Conservation (phyloP, 1,140 invertebrate species). For the Scaptomyza pallida region DNA sequence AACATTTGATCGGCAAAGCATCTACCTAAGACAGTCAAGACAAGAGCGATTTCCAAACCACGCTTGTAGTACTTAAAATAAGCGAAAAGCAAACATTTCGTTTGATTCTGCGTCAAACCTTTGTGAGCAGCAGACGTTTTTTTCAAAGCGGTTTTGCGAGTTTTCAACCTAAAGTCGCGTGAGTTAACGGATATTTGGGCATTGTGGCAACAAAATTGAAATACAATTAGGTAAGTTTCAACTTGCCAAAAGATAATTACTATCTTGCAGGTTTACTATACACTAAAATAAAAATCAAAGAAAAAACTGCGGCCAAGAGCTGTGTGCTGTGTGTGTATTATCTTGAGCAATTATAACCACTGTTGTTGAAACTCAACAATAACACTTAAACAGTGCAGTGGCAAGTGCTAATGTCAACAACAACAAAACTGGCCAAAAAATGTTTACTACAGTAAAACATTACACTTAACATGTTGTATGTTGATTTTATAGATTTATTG, state of each 20-base stretch:
- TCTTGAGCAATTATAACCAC: constrained; percentile 70
- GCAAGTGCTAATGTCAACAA: constrained; percentile 52
- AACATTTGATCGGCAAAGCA: not conserved
- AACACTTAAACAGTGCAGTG: constrained; percentile 31
- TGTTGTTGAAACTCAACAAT: constrained; percentile 55
- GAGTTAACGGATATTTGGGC: constrained; percentile 20
- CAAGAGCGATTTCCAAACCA: constrained; percentile 11
- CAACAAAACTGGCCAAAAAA: constrained; percentile 39
- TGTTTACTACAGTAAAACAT: constrained; percentile 7
- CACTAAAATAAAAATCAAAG: not conserved
- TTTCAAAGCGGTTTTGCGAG: constrained; percentile 32
- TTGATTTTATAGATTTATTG: constrained; percentile 37
- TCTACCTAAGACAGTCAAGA: too few species aligned
- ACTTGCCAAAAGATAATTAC: constrained; percentile 46
- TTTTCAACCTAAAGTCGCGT: constrained; percentile 20
- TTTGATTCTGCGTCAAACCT: constrained; percentile 54
- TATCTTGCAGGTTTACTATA: constrained; percentile 18
- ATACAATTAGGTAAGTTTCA: constrained; percentile 53
- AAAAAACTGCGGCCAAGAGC: constrained; percentile 33
- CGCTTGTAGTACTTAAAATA: constrained; percentile 29
- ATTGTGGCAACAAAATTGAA: constrained; percentile 30
- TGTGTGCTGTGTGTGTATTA: constrained; percentile 51
- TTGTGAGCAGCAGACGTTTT: constrained; percentile 38
- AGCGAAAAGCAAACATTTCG: constrained; percentile 30
- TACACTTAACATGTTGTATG: constrained; percentile 21